Base-by-base conservation (phyloP, 2,888 invertebrate genomes). In the Invenusta paracnida region DNA sequence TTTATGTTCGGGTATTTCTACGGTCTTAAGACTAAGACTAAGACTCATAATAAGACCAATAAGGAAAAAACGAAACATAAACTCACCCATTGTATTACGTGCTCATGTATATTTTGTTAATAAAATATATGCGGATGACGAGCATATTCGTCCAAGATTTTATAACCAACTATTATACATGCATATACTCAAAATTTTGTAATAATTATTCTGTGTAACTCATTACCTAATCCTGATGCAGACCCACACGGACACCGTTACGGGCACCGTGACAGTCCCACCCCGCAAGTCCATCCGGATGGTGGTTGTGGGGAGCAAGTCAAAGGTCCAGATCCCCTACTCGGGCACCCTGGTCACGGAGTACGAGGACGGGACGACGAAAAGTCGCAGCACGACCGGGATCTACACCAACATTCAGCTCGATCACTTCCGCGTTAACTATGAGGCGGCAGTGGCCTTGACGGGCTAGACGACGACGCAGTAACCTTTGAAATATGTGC, bases 391-490 rank as follows among this genome's bases (percentile, higher is more conserved):
- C 13, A n/a, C 29, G n/a, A 25, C 82, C n/a, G 82, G 82, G 29
- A 29, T 82, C 5, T 82, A 82, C n/a, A 82, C 82, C n/a, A 82
- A 82, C 30, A 29, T 82, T 82, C 29, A 82, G 11, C 17, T 29
- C 5, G 82, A 13, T 11, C 82, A 29, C 13, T 82, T 82, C 30
- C 2, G n/a, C 2, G 82, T 82, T 2, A 29, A 82, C 27, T 82
- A 82, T 29, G 30, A 29, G 30, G 82, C 27, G 13, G 82, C 82
- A 11, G 28, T 82, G 1, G 27, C 13, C 13, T 23, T 82, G 29
- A 25, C n/a, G 82, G 28, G n/a, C n/a, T n/a, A n/a, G n/a, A n/a
- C n/a, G n/a, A n/a, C n/a, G n/a, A n/a, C n/a, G n/a, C n/a, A n/a
- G n/a, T n/a, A n/a, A n/a, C n/a, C n/a, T n/a, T n/a, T n/a, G n/a